Conservation (phyloP, 2,888 invertebrate genomes). For the Orthonychiurus folsomi region DNA sequence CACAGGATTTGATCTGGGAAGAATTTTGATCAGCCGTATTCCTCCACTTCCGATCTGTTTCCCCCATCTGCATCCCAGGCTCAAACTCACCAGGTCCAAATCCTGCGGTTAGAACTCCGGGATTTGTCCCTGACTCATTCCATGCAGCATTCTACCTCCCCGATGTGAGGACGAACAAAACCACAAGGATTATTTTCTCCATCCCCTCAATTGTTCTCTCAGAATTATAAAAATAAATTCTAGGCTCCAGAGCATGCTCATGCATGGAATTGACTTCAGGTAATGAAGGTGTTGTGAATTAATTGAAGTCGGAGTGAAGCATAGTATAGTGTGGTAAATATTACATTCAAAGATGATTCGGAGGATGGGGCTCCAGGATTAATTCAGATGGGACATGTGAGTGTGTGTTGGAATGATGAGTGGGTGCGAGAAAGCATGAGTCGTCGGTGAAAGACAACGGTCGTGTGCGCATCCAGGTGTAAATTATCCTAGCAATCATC, state of each 20-base stretch:
- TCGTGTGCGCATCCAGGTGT: constrained; percentile 29
- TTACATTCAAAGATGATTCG: background rate
- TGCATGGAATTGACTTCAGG: too few species aligned
- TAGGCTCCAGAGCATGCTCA: too few species aligned
- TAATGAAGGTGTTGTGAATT: too few species aligned
- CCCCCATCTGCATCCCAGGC: background rate
- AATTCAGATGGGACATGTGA: background rate
- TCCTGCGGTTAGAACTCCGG: background rate
- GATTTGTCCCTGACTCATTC: too few species aligned
- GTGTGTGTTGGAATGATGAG: background rate
- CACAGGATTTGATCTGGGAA: constrained; percentile 22
- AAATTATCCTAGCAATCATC: constrained; percentile 34
- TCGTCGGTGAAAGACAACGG: constrained; percentile 4
- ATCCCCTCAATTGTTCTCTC: too few species aligned
- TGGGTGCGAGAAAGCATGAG: constrained; percentile 8
- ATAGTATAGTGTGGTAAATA: too few species aligned
- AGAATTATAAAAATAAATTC: too few species aligned
- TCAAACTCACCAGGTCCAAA: background rate
- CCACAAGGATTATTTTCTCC: too few species aligned
- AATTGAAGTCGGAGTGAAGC: too few species aligned
- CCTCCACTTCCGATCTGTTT: background rate
- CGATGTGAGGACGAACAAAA: too few species aligned
- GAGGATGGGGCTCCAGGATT: background rate
- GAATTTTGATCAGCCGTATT: constrained; percentile 16
- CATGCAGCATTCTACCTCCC: too few species aligned